Percentiles rank a stretch among this genome's conserved stretches.
Evolutionary conservation across 2,797 vertebrate species (phyloP).

Genomic region (Macrochelys suwanniensis): DNA sequence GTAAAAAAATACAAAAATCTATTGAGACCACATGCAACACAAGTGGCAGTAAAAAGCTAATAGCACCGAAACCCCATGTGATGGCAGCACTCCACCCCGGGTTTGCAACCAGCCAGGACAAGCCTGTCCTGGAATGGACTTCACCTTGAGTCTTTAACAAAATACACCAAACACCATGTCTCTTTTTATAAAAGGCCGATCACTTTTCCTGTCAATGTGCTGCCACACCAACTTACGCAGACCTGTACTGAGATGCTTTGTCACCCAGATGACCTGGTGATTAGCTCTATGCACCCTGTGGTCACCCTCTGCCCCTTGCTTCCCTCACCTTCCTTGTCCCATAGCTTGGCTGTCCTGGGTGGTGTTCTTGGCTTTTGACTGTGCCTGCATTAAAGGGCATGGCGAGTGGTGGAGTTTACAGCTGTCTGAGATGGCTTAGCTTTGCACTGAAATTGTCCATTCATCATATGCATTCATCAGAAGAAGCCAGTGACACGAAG

Average conservation of each 20-base stretch:
- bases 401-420: fast-evolving
- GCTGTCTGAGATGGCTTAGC: neutral
- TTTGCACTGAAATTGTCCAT: neutral
- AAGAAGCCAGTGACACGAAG: neutral
- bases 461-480: fast-evolving
- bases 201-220: neutral
- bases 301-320: neutral
- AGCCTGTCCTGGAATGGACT: neutral
- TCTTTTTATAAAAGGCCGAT: neutral
- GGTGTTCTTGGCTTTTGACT: neutral
- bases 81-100: neutral
- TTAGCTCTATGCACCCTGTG: neutral
- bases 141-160: neutral
- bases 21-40: neutral
- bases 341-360: neutral
- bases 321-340: fast-evolving
- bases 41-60: neutral
- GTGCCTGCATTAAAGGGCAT: fast-evolving
- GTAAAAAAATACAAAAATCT: neutral
- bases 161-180: neutral
- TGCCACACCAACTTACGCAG: neutral
- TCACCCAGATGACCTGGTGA: neutral
- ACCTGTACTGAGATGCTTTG: neutral
- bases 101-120: neutral
- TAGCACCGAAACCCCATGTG: neutral